A percentile compares a stretch with the other conserved stretches of the same genome.
These are phyloP conservation scores for Catharus ustulatus DNA, from an alignment of 2,797 vertebrate genomes.

Conservation along the genomic window DNA sequence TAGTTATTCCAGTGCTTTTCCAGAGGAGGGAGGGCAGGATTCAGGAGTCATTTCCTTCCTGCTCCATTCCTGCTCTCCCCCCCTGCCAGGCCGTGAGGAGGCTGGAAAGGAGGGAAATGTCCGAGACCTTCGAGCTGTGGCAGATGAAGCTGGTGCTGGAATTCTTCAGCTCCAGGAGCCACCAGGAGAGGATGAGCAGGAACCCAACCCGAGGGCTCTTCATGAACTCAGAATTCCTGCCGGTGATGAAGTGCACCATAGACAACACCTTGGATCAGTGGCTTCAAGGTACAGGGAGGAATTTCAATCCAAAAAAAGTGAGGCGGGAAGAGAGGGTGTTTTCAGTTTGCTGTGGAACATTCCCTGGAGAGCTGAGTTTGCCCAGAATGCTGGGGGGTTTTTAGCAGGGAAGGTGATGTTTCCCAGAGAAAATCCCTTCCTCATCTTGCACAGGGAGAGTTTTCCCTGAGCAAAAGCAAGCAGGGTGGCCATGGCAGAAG, in stretches of 20 bases:
- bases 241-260: slow-evolving; percentile 91
- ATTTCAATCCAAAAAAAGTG: background rate
- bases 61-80: background rate
- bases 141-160: slow-evolving; percentile 95
- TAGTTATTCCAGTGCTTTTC: background rate
- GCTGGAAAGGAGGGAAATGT: slow-evolving; percentile 81
- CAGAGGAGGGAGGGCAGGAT: background rate
- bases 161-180: slow-evolving; percentile 87
- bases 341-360: background rate
- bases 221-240: slow-evolving; percentile 93
- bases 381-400: background rate
- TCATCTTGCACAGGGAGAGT: background rate
- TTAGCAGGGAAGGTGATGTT: background rate
- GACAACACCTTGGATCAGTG: slow-evolving; percentile 89
- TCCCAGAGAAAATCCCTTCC: background rate
- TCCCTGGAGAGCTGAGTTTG: background rate
- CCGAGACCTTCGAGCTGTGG: slow-evolving; percentile 91
- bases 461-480: background rate
- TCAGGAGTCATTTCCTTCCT: background rate
- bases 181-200: slow-evolving; percentile 79
- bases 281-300: slow-evolving; percentile 84
- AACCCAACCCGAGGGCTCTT: slow-evolving; percentile 80
- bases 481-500: background rate
- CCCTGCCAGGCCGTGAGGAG: slow-evolving; percentile 83
- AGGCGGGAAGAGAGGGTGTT: background rate